Base-by-base conservation (phyloP, 2,797 vertebrate genomes). In the Catamblyrhynchus diadema region DNA sequence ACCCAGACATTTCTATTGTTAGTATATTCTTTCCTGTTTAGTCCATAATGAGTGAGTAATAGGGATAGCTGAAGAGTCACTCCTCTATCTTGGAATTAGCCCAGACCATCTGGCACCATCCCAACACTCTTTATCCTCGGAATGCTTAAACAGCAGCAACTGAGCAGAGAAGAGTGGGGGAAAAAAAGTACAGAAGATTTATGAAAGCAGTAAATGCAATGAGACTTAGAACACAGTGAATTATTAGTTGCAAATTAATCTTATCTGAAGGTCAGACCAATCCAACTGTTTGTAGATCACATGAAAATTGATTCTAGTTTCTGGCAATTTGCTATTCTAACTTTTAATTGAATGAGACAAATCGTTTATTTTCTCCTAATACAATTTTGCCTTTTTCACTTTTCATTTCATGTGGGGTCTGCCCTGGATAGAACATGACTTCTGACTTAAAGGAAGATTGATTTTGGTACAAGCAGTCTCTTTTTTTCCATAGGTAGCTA, bases 191-290 rank as follows among this genome's bases (percentile, higher is more conserved):
- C 3, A 18, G 77, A 86, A 88, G 42, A 90, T 74, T 88, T 35
- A 71, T 84, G 47, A 62, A 90, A 69, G 57, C 8, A 73, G n/a
- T 61, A 86, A 79, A 86, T 47, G 45, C 12, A 6, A 61, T 37
- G 39, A 74, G 72, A 78, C 41, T 56, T 57, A 28, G 37, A 95
- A 86, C 65, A 83, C 5, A 53, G 35, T 87, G 85, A 93, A 83
- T 78, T 95, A 89, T 53, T 86, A 77, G 60, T 37, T 91, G 65
- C 14, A 87, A 91, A 91, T 94, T 91, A 94, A 93, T 86, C 66
- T 94, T 61, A 71, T 53, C 35, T 86, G 82, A 78, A 78, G 65
- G 81, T 77, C 87, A 91, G 30, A 77, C 30, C 45, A 82, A 79
- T 74, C 70, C 30, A 56, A 70, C 45, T 78, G 41, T 79, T 95